These are phyloP conservation scores for Aporophyla nigra DNA, from an alignment of 2,888 invertebrate genomes.

Conservation along the genomic window DNA sequence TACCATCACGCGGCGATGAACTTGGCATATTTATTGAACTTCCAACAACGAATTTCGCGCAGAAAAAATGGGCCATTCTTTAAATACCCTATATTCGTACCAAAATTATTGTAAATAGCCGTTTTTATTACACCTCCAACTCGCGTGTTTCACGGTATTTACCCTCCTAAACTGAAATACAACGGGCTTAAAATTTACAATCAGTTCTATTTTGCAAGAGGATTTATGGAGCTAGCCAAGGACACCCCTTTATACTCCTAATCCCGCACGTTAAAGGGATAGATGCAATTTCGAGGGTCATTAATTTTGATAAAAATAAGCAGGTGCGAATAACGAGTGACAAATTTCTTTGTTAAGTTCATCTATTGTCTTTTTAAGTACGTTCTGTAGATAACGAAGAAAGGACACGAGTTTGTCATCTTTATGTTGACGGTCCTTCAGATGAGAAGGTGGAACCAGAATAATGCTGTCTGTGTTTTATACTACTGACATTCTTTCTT, in stretches of 20 bases:
- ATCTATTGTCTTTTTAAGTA: not conserved
- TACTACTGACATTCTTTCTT: not conserved
- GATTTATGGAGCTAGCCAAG: constrained; percentile 15
- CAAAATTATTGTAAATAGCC: constrained; percentile 5
- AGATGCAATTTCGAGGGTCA: constrained; percentile 26
- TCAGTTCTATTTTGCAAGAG: constrained; percentile 12
- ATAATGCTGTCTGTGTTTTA: not conserved
- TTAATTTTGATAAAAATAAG: constrained; percentile 40
- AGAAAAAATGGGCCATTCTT: not conserved
- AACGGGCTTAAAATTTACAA: constrained; percentile 18
- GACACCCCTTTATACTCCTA: not conserved
- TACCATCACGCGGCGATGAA: not conserved
- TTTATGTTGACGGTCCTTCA: not conserved
- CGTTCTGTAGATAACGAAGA: not conserved
- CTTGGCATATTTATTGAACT: not conserved
- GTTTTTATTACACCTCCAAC: constrained; percentile 19
- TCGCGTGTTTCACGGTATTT: constrained; percentile 33
- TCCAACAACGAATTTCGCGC: not conserved
- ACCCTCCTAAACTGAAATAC: not conserved
- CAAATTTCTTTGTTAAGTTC: constrained; percentile 14
- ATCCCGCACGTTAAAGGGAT: constrained; percentile 8
- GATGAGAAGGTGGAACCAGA: not conserved
- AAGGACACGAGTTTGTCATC: not conserved
- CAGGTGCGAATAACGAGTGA: constrained; percentile 3
- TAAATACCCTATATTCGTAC: not conserved